Base-by-base conservation (phyloP, 2,797 vertebrate genomes). In the Austrolebias charrua region DNA sequence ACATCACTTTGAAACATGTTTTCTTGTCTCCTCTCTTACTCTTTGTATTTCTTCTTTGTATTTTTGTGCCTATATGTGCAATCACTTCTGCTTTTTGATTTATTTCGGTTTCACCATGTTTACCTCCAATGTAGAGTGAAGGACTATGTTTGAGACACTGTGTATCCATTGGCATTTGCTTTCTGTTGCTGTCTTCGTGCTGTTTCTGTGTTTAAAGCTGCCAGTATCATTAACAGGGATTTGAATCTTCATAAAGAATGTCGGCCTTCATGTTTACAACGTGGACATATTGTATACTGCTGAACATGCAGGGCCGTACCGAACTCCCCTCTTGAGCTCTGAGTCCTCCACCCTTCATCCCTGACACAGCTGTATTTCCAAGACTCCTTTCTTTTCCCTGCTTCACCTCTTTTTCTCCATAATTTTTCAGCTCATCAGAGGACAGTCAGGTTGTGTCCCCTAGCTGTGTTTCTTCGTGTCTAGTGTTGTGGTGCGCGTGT, bases 401-500 rank as follows among this genome's bases (percentile, higher is more conserved):
- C 54, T 42, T 20, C 66, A 55, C 63, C 63, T 63, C 62, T 82
- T 81, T 83, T 79, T 84, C 71, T 74, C 75, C 78, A 71, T 88
- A 74, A 54, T 84, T 84, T 79, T 86, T 90, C 83, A 78, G 78
- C 86, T 84, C 83, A 68, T 88, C 66, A 75, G 88, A 86, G 91
- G 90, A 85, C 82, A 50, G 81, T 85, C 84, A 82, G 88, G 85
- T 80, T 81, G 84, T 72, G 86, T 91, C 90, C 90, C 91, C 91
- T 78, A 81, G 85, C 87, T 82, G 84, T 89, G 89, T 92, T 91
- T 84, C 83, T 91, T 87, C 83, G 81, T 87, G 90, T 93, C 89
- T 92, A 76, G 88, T 93, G 90, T 92, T 56, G 89, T 93, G 86
- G 90, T 93, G 90, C 88, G 91, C 78, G 91, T 90, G 91, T 92